Base-by-base conservation (phyloP, 2,797 vertebrate genomes). In the Danio aesculapii region DNA sequence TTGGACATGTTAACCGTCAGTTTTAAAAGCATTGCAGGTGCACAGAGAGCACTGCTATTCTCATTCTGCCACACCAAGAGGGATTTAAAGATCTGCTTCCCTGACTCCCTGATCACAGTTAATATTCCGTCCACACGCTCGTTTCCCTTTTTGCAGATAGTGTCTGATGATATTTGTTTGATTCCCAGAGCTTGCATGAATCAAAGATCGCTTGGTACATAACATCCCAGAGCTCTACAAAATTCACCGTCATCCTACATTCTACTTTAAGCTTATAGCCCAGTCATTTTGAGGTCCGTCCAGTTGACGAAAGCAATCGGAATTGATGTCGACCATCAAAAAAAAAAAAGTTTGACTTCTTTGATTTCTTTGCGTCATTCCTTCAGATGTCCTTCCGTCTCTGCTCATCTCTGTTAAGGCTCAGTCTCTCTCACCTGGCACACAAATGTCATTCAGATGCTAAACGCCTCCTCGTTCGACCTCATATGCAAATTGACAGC, bases 361-460 rank as follows among this genome's bases (percentile, higher is more conserved):
- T 52, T 72, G 66, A 70, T 69, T 71, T 41, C 10, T 77, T 58
- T 16, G 43, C 12, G 6, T 46, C 41, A 6, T 52, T 71, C 30
- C 12, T 43, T 73, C 72, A 73, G 69, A 50, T 73, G 67, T 85
- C 61, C 16, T 43, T 79, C 73, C 64, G 58, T 84, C 80, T 74
- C 12, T 16, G n/a, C 57, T 68, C 49, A 63, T 57, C 73, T 75
- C 57, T 12, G 39, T 69, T 71, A 76, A 21, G 63, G 47, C 61
- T 68, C 55, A 43, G 47, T 72, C 57, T 78, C 61, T 66, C 41
- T 77, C 49, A 53, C 67, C 61, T 67, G 46, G 73, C 71, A 76
- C 47, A 47, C 64, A 47, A 67, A 79, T 74, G 52, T 79, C 69
- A 76, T 63, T 75, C 76, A 80, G 55, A 80, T 83, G 81, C 72